These are phyloP conservation scores for Sanderia malayensis DNA, from an alignment of 30 jellyfish, hydroid and myxozoan species.

Conservation along the genomic window DNA sequence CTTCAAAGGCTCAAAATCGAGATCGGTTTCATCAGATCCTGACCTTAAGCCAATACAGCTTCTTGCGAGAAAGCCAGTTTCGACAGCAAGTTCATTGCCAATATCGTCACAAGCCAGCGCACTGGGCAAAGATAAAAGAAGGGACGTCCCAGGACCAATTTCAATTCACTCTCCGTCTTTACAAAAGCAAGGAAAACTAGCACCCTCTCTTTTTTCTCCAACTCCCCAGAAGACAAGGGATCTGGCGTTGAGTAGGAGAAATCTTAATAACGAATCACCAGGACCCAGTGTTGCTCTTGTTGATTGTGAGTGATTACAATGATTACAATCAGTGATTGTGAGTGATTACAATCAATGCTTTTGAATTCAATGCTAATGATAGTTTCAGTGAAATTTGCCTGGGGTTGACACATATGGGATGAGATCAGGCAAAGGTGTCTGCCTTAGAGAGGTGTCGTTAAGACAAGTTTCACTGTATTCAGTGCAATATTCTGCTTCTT, in stretches of 20 bases:
- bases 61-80: constrained; percentile 41
- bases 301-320: constrained; percentile 57
- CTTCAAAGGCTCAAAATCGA: constrained; percentile 74
- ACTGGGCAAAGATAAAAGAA: constrained; percentile 42
- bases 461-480: too few species aligned
- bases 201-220: constrained; percentile 53
- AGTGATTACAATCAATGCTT: too few species aligned
- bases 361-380: too few species aligned
- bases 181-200: constrained; percentile 57
- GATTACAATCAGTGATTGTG: too few species aligned
- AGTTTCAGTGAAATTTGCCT: too few species aligned
- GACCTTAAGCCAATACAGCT: constrained; percentile 46
- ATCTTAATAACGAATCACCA: constrained; percentile 59
- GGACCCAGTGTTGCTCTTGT: constrained; percentile 51
- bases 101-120: constrained; percentile 36
- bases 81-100: constrained; percentile 19
- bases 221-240: constrained; percentile 32
- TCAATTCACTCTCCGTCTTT: constrained; percentile 32
- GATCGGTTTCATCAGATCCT: constrained; percentile 33
- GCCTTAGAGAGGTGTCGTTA: too few species aligned
- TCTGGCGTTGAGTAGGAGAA: constrained; percentile 31
- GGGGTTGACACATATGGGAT: too few species aligned
- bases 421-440: too few species aligned
- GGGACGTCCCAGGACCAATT: constrained; percentile 36
- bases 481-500: too few species aligned